Conservation (phyloP, 1,140 invertebrate species). For the Drosophila lowei region DNA sequence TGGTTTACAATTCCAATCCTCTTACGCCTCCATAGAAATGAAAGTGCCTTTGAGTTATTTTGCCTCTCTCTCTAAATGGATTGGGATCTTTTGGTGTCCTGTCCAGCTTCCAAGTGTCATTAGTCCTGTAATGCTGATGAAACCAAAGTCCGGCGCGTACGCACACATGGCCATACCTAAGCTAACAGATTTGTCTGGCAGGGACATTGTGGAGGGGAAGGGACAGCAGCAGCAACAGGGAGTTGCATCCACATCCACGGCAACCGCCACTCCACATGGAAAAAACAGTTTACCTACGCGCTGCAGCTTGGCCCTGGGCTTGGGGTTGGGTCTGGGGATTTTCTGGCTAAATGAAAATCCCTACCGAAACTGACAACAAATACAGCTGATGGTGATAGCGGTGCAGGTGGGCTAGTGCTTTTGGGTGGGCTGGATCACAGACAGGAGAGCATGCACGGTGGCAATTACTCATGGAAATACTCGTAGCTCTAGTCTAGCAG, state of each 20-base stretch:
- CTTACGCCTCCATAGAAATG: too few species aligned
- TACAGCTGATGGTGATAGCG: slow-evolving; percentile 48
- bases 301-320: slow-evolving; percentile 37
- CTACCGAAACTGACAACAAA: slow-evolving; percentile 57
- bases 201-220: neutral
- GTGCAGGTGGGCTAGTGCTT: slow-evolving; percentile 25
- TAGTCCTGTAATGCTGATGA: slow-evolving; percentile 11
- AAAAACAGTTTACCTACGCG: slow-evolving; percentile 77
- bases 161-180: slow-evolving; percentile 8
- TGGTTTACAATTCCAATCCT: slow-evolving; percentile 13
- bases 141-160: slow-evolving; percentile 14
- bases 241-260: slow-evolving; percentile 11
- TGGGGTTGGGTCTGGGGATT: slow-evolving; percentile 27
- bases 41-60: too few species aligned
- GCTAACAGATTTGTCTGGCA: slow-evolving; percentile 25
- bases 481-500: slow-evolving; percentile 2
- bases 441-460: slow-evolving; percentile 55
- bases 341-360: slow-evolving; percentile 65
- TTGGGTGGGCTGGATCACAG: slow-evolving; percentile 4
- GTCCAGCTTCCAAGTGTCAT: slow-evolving; percentile 11
- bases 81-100: slow-evolving; percentile 23
- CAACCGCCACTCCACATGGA: slow-evolving; percentile 55
- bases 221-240: neutral
- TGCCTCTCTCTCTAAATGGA: slow-evolving; percentile 14
- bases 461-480: slow-evolving; percentile 74